Evolutionary conservation across 2,113 vertebrate species (phyloP).

Genomic region (Cacatua alba): DNA sequence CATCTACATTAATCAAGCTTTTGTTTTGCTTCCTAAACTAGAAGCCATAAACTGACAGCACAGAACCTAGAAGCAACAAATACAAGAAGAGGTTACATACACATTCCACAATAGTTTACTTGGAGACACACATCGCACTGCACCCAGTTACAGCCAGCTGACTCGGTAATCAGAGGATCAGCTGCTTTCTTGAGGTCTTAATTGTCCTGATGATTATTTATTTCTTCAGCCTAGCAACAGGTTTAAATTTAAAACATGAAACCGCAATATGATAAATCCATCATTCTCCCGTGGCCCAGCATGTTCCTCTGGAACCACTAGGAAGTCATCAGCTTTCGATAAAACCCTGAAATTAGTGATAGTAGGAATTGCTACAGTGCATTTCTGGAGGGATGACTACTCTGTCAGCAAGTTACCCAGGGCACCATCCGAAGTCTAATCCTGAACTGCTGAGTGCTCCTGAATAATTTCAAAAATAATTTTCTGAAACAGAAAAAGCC

Average conservation of each 20-base stretch:
- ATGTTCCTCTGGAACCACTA: background rate
- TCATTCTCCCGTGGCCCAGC: background rate
- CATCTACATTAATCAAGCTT: background rate
- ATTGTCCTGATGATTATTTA: constrained; percentile 4
- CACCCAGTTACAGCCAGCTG: background rate
- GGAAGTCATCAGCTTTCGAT: constrained; percentile 2
- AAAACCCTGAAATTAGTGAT: background rate
- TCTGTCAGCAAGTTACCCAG: background rate
- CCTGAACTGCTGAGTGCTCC: background rate
- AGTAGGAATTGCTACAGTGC: background rate
- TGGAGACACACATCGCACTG: background rate
- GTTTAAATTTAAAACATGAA: constrained; percentile 21
- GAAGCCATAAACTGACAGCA: background rate
- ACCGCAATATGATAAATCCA: background rate
- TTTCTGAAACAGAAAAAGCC: constrained; percentile 11
- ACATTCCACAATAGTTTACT: background rate
- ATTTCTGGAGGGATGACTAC: background rate
- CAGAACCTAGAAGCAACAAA: background rate
- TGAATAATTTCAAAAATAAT: background rate
- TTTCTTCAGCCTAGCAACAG: constrained; percentile 28
- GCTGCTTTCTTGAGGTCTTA: background rate
- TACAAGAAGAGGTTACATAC: background rate
- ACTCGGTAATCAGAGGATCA: background rate
- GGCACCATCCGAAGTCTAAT: background rate
- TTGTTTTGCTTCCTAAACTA: background rate